Base-by-base conservation (phyloP, 1,140 invertebrate genomes). In the Heliconius eleuchia region DNA sequence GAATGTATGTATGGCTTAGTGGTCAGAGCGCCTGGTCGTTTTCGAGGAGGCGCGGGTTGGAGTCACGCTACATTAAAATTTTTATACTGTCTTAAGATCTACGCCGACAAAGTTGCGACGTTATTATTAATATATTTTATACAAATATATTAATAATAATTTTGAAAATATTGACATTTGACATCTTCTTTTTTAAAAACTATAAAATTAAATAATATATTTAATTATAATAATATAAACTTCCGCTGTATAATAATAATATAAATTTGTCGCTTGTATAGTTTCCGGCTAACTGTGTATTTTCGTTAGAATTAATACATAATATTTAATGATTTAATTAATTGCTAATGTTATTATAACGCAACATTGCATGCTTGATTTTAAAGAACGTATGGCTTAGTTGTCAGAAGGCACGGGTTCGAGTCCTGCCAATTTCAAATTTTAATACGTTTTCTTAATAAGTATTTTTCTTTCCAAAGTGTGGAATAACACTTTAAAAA, bases 201-300 rank as follows among this genome's bases (percentile, higher is more conserved):
- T 3, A 60, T 60, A 60, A 46, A 46, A 46, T 46, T 46, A 16
- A 0, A 46, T 16, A 46, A 46, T 16, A 46, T 46, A 60, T 60
- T 23, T n/a, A 11, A 60, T 60, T 60, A 60, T 60, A 60, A 27
- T 60, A 60, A 60, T 60, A 27, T 3, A 60, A n/a, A 60, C 57
- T 60, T 60, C 57, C 57, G 57, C 57, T 60, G 57, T 60, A 60
- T 60, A 60, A 60, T 60, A 60, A 60, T 60, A 23, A 60, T 60
- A 60, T 60, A 60, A 60, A 60, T 60, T 60, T 27, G 57, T 60
- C 57, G 9, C 7, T 60, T 46, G 42, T 60, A n/a, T 60, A 8
- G 57, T 60, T 60, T 60, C 57, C 57, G 57, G 57, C n/a, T 60
- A 60, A 60, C 2, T 46, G 42, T 46, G 13, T 46, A 46, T 46